Evolutionary conservation across 2,888 invertebrate species (phyloP).

Genomic region (Campoplex nolae): DNA sequence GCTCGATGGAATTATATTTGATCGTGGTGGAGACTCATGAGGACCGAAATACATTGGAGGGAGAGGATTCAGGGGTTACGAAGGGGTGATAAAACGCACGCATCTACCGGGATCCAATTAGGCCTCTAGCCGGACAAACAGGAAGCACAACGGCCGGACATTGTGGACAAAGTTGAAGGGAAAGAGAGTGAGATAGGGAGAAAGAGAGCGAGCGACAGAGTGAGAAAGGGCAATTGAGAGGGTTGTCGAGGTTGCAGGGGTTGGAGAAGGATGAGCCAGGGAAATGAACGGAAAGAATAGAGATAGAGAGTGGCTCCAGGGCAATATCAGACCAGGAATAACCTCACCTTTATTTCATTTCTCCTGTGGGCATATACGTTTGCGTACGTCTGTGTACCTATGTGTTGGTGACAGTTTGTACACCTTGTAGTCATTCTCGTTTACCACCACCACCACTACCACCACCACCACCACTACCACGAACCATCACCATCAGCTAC

Average conservation of each 20-base stretch:
- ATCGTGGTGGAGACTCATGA: constrained; percentile 7
- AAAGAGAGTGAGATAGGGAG: constrained; percentile 7
- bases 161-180: constrained; percentile 60
- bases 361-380: constrained; percentile 27
- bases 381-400: constrained; percentile 12
- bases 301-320: constrained; percentile 45
- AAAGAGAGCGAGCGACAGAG: constrained; percentile 1
- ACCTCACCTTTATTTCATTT: constrained; percentile 77
- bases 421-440: constrained; percentile 51
- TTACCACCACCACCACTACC: constrained; percentile 42
- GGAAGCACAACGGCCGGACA: constrained; percentile 61
- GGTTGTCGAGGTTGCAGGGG: constrained; percentile 24
- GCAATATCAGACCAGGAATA: constrained; percentile 74
- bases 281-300: constrained; percentile 49
- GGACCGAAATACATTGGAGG: not conserved
- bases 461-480: constrained; percentile 57
- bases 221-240: constrained; percentile 13
- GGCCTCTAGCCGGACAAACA: constrained; percentile 64
- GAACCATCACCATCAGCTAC: constrained; percentile 65
- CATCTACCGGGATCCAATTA: constrained; percentile 65
- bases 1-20: constrained; percentile 22
- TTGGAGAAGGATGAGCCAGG: constrained; percentile 45
- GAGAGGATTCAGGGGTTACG: constrained; percentile 8
- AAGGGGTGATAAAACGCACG: constrained; percentile 67
- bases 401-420: constrained; percentile 23